These are phyloP conservation scores for Deilephila elpenor DNA, from an alignment of 2,888 invertebrate species.

Conservation along the genomic window DNA sequence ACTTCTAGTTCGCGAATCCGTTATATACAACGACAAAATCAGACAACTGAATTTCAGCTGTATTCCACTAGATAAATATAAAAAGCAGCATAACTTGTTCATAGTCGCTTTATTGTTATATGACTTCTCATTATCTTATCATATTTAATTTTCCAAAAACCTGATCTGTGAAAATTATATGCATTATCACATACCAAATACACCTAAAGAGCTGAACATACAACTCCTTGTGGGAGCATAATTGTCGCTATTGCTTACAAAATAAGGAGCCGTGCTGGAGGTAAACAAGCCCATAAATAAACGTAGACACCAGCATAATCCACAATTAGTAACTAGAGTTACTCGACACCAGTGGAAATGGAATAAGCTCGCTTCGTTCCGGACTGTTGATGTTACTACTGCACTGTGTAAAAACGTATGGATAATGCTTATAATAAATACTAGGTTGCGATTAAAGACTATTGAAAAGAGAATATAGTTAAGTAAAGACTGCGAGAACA, in stretches of 20 bases:
- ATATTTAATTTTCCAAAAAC: too few species aligned
- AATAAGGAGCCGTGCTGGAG: slow-evolving; percentile 38
- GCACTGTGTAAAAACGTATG: neutral
- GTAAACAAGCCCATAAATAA: slow-evolving; percentile 57
- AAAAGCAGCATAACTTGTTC: neutral
- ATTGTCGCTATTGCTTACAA: neutral
- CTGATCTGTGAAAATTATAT: too few species aligned
- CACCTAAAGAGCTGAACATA: too few species aligned
- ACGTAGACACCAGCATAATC: slow-evolving; percentile 46
- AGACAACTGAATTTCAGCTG: neutral
- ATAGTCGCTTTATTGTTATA: too few species aligned
- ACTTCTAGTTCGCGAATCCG: neutral
- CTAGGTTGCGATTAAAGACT: neutral
- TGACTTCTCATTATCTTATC: too few species aligned
- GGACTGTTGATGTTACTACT: neutral
- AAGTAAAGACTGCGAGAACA: neutral
- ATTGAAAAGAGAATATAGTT: neutral
- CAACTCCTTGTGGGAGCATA: neutral
- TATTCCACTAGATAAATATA: neutral
- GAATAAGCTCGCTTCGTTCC: neutral
- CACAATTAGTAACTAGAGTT: slow-evolving; percentile 44
- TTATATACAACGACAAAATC: slow-evolving; percentile 3
- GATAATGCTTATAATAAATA: too few species aligned
- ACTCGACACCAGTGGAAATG: neutral
- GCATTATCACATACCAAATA: too few species aligned